These are phyloP conservation scores for Caenorhabditis inopinata DNA, from an alignment of 1,140 invertebrate genomes.

Conservation along the genomic window DNA sequence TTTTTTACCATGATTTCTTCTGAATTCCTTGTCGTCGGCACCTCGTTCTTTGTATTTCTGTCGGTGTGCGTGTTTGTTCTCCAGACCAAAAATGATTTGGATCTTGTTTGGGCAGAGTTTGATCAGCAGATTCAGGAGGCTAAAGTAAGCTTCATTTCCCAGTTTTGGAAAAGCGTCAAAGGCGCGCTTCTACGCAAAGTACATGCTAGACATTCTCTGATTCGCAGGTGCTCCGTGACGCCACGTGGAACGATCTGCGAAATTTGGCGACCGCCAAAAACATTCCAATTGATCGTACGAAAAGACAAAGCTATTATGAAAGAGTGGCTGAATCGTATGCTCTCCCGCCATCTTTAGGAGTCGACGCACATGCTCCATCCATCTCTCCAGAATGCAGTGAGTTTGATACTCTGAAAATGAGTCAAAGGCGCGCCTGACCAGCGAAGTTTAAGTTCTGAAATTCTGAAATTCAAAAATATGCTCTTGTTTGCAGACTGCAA, in stretches of 20 bases:
- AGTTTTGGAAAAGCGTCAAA: too few species aligned
- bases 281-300: neutral
- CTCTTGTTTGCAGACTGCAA: constrained; percentile 33
- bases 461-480: neutral
- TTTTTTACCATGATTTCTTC: neutral
- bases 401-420: neutral
- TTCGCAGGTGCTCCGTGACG: constrained; percentile 1
- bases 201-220: too few species aligned
- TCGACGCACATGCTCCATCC: constrained; percentile 32
- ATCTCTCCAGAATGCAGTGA: constrained; percentile 30
- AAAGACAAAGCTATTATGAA: constrained; percentile 44
- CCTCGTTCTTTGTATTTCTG: neutral
- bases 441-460: too few species aligned
- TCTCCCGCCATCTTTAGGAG: neutral
- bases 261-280: neutral
- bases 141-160: too few species aligned
- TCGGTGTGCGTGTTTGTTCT: neutral
- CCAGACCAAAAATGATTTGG: neutral
- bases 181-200: too few species aligned
- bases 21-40: neutral
- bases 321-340: constrained; percentile 17
- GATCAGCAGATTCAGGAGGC: neutral
- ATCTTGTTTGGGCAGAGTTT: neutral
- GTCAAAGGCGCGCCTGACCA: too few species aligned
- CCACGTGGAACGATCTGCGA: neutral